Conservation (phyloP, 2,888 invertebrate species). For the Netelia virgata region DNA sequence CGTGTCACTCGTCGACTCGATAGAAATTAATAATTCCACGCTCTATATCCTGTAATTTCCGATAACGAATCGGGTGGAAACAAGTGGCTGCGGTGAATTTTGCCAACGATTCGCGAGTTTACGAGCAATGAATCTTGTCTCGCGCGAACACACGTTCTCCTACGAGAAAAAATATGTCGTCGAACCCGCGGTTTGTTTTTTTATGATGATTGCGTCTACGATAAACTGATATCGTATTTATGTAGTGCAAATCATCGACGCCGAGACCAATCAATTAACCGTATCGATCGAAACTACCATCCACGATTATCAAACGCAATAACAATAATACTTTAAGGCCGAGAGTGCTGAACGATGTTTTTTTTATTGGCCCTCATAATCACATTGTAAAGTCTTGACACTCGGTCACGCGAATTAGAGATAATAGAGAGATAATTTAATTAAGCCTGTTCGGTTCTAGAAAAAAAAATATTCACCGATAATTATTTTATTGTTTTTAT, state of each 20-base stretch:
- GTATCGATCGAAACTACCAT: conserved; percentile 72
- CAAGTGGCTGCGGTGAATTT: conserved; percentile 13
- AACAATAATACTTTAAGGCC: conserved; percentile 66
- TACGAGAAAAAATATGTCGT: too few relatives aligned
- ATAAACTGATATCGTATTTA: conserved; percentile 74
- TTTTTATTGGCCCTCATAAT: conserved; percentile 69
- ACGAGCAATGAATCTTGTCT: too few relatives aligned
- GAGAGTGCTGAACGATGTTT: conserved; percentile 27
- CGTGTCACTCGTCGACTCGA: conserved; percentile 43
- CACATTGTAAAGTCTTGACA: conserved; percentile 71
- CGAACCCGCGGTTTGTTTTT: conserved; percentile 25
- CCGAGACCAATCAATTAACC: conserved; percentile 73
- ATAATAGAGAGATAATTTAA: conserved; percentile 54
- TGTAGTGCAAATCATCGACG: conserved; percentile 74
- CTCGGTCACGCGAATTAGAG: conserved; percentile 62
- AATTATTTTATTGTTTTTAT: conserved; percentile 26
- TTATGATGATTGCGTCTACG: conserved; percentile 75
- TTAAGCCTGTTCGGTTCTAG: neutral
- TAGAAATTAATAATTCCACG: conserved; percentile 63
- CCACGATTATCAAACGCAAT: conserved; percentile 70
- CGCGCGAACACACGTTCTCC: too few relatives aligned
- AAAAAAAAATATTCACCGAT: conserved; percentile 5
- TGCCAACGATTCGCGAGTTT: conserved; percentile 16
- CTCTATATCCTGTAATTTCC: conserved; percentile 36
- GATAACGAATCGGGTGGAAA: conserved; percentile 32